phyloP scores from a whole-genome alignment of 2,797 vertebrate genomes.

The Etheostoma nigrum region DNA sequence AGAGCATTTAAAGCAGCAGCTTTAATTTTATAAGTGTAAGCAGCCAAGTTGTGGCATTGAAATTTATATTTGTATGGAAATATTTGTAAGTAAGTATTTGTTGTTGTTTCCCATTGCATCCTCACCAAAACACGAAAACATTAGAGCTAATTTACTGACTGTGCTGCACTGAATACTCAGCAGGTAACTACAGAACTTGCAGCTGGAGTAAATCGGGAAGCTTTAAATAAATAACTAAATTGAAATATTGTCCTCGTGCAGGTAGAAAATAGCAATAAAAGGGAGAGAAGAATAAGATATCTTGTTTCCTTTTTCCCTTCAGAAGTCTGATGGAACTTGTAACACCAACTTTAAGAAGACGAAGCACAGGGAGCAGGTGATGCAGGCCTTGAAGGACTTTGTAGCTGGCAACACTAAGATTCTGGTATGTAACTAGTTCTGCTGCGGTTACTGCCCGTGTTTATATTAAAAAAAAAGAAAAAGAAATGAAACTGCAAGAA shows the following conservation, averaged over 20 bases:
- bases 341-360: slow-evolving; percentile 90
- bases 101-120: neutral
- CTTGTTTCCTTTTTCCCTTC: slow-evolving; percentile 12
- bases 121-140: neutral
- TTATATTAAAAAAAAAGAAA: neutral
- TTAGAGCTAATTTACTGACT: neutral
- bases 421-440: slow-evolving; percentile 73
- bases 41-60: neutral
- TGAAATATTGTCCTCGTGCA: neutral
- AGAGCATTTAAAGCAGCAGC: slow-evolving; percentile 1
- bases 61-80: neutral
- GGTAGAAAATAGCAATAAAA: neutral
- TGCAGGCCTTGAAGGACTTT: slow-evolving; percentile 84
- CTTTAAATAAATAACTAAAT: neutral
- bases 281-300: neutral
- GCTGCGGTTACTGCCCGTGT: neutral
- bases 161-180: neutral
- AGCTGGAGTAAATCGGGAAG: neutral
- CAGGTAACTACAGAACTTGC: neutral
- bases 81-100: neutral
- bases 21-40: slow-evolving; percentile 25
- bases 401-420: slow-evolving; percentile 81
- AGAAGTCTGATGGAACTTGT: slow-evolving; percentile 87
- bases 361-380: slow-evolving; percentile 85
- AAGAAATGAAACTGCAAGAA: neutral